Evolutionary conservation across 2,113 vertebrate species (phyloP), one percentile per base, ranked within the genome.

Genomic region (Nematolebias whitei): DNA sequence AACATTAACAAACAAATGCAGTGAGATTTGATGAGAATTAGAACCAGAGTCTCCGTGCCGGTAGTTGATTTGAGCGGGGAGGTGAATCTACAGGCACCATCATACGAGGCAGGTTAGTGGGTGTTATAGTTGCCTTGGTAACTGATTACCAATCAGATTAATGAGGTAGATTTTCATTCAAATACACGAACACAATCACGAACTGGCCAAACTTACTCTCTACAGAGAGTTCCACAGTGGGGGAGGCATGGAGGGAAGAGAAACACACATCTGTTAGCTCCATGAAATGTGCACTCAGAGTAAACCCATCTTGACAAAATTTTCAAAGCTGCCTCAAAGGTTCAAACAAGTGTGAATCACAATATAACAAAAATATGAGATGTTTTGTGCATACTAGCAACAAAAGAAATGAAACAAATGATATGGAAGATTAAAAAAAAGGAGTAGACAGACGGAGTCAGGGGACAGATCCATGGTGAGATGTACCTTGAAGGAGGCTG

Each of bases 121-220:
- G 64, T 69, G 68, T 76, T 81, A 76, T 23, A 29, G 56, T 69
- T 63, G 32, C 43, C 48, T 29, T 64, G 53, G 23, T 49, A 70
- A 78, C 45, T 60, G 58, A 67, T 68, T 18, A 70, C 56, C 61
- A 68, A 23, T 61, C 35, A 62, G 71, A 74, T 82, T 65, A 81
- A 57, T 53, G 48, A 80, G 74, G 62, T 35, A 77, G 20, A 53
- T 59, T 68, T 85, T 90, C 86, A 91, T 80, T 84, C 92, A 95
- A 93, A 93, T 90, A 94, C 69, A 14, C 4, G 52, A 71, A 35
- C 15, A 69, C 39, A 53, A 35, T 57, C 59, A 82, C 52, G 24
- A 48, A 72, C 61, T 88, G 92, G 92, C 91, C 91, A 94, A 92
- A 99, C 97, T 98, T 99, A 99, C 97, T 97, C 97, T 97, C 97